Evolutionary conservation across 2,797 vertebrate species (phyloP).

Genomic region (Pseudomugil gertrudae): DNA sequence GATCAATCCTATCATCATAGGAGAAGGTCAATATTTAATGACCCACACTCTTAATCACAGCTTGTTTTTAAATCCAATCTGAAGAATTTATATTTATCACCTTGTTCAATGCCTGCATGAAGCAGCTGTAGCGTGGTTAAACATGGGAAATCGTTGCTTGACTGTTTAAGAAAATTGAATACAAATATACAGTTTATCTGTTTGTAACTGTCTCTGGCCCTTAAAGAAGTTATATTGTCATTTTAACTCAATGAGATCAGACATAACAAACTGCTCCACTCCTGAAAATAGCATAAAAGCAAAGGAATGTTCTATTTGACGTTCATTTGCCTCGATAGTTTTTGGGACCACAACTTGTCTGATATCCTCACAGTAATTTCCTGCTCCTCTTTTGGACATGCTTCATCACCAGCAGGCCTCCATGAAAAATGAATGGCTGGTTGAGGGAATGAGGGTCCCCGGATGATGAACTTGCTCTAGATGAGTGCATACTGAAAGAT

Average conservation of each 20-base stretch:
- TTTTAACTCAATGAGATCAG: neutral
- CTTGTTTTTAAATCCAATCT: neutral
- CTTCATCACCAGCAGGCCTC: constrained; percentile 50
- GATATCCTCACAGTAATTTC: constrained; percentile 54
- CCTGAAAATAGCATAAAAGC: constrained; percentile 1
- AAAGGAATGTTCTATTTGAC: constrained; percentile 19
- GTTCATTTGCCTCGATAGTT: neutral
- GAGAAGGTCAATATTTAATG: neutral
- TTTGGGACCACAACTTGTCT: constrained; percentile 5
- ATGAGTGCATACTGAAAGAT: constrained; percentile 76
- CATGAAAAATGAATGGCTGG: constrained; percentile 73
- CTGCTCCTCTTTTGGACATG: constrained; percentile 41
- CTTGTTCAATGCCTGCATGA: neutral
- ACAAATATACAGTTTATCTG: neutral
- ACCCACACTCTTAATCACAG: neutral
- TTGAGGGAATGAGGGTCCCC: constrained; percentile 53
- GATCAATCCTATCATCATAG: neutral
- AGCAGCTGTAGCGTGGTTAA: neutral
- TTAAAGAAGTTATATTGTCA: neutral
- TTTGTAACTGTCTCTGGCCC: neutral
- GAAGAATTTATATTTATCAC: neutral
- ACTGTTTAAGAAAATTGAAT: neutral
- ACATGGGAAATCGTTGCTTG: neutral
- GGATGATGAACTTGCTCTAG: constrained; percentile 72
- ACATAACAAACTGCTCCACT: no score